These are phyloP conservation scores for Chymomyza fuscimana DNA, from an alignment of 2,888 invertebrate species.

Conservation along the genomic window DNA sequence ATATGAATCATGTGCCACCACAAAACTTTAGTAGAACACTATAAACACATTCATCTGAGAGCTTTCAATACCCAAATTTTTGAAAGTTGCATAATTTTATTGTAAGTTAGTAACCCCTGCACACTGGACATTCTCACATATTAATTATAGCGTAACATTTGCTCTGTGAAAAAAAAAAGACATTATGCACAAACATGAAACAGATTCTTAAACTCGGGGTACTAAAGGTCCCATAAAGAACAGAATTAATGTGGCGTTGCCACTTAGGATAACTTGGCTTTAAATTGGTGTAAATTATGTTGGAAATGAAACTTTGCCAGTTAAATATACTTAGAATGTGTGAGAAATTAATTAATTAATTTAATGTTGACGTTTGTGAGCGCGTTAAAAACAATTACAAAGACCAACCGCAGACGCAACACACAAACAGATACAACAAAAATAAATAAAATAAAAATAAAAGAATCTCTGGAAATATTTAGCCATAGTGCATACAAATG, in stretches of 20 bases:
- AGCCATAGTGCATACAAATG: constrained; percentile 19
- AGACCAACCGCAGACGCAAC: constrained; percentile 39
- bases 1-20: too few species aligned
- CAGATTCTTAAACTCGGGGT: constrained; percentile 17
- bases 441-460: background rate
- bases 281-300: constrained; percentile 13
- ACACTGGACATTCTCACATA: background rate
- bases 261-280: constrained; percentile 6
- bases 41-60: too few species aligned
- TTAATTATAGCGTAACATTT: background rate
- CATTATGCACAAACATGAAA: constrained; percentile 55
- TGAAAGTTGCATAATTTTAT: background rate
- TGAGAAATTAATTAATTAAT: constrained; percentile 62
- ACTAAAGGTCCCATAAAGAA: constrained; percentile 36
- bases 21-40: too few species aligned
- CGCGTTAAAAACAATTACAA: constrained; percentile 55
- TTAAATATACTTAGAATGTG: constrained; percentile 50
- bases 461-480: background rate
- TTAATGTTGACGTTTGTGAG: constrained; percentile 46
- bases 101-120: background rate
- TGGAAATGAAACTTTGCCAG: constrained; percentile 22
- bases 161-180: background rate
- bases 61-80: too few species aligned
- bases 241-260: constrained; percentile 41
- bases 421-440: background rate